Conservation (phyloP, 2,888 invertebrate species). For the Platerodrilus igneus region DNA sequence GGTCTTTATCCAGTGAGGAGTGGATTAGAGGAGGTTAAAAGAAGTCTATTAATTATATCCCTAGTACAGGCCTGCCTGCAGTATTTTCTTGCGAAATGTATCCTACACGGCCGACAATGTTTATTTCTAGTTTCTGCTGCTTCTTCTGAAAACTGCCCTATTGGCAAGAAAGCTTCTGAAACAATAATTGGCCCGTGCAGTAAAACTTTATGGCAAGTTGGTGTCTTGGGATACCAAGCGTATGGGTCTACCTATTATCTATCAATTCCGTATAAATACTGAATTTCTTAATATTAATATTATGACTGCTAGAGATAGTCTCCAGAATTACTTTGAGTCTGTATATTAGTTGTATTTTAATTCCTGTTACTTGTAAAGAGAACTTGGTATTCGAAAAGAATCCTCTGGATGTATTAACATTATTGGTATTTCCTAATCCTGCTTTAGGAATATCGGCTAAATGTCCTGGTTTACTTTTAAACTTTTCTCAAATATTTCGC, state of each 20-base stretch:
- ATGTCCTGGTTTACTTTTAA: conserved; percentile 25
- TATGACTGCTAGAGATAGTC: conserved; percentile 25
- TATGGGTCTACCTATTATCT: conserved; percentile 29
- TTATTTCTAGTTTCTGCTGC: conserved; percentile 19
- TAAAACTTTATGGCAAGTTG: conserved; percentile 33
- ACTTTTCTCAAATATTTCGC: conserved; percentile 26
- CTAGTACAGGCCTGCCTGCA: no score
- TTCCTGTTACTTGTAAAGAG: conserved; percentile 35
- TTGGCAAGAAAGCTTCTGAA: conserved; percentile 30
- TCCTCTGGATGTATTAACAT: conserved; percentile 17
- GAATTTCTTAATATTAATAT: conserved; percentile 21
- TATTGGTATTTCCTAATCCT: conserved; percentile 29
- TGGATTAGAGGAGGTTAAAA: no score
- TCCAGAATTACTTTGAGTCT: conserved; percentile 35
- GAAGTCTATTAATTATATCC: no score
- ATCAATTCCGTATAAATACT: conserved; percentile 20
- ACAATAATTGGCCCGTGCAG: conserved; percentile 30
- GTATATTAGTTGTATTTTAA: conserved; percentile 31
- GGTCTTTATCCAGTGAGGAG: no score
- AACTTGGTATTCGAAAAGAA: conserved; percentile 26
- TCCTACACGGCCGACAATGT: no score
- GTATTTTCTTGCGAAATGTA: no score
- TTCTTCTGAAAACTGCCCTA: conserved; percentile 25
- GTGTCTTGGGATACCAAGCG: conserved; percentile 33
- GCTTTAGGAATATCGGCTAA: conserved; percentile 26